Base-by-base conservation (phyloP, 2,888 invertebrate genomes). In the Tinea trinotella region DNA sequence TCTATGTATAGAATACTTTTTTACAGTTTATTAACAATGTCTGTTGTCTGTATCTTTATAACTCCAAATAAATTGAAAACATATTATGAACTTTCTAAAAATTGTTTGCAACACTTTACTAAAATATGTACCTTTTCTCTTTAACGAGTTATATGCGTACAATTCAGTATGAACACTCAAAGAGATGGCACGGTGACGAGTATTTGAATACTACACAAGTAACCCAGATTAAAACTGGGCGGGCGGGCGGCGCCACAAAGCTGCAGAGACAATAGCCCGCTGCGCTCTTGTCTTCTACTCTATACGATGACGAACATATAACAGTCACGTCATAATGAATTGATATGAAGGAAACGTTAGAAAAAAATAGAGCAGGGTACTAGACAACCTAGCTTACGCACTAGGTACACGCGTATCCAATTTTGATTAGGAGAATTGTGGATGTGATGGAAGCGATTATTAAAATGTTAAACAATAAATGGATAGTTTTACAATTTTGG, bases 211-310 rank as follows among this genome's bases (percentile, higher is more conserved):
- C 12, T 13, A 40, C 13, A 40, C 13, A 40, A 40, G 40, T 40
- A 40, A 40, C 40, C 40, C 40, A 40, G 40, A 40, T 40, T 40
- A 40, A 15, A 40, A 40, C 30, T 13, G 13, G 40, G 40, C 40
- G 40, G 13, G 40, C 7, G 13, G 2, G 12, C 13, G 40, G 13
- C 13, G 40, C 13, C 40, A 40, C 40, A 40, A 40, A 40, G 40
- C 19, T 18, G 1, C 19, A 46, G 19, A 46, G 19, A 46, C 46
- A 46, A 46, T 17, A 46, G 46, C 2, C n/a, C 19, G 19, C 18
- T 46, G 46, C 46, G 17, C 46, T 46, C 17, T 46, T 46, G 17
- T 46, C 46, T 19, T 7, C 18, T 17, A 18, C 15, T 18, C 19
- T 19, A 2, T 17, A 10, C 19, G 46, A 46, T 40, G 40, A 40